These are phyloP conservation scores for Tetragnatha montana DNA, from an alignment of 2,888 invertebrate genomes.

Conservation along the genomic window DNA sequence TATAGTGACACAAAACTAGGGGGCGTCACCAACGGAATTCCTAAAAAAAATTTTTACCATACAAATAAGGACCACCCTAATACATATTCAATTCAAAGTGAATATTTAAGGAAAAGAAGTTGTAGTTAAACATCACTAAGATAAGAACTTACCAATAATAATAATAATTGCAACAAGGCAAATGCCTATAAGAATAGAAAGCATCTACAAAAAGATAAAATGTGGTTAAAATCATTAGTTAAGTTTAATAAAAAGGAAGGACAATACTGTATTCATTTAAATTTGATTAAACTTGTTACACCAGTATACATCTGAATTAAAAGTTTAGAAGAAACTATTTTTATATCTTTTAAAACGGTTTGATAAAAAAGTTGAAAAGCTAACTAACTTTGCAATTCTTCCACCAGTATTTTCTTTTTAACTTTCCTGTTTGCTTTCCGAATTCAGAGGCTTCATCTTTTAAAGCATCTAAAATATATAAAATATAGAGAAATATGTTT, in stretches of 20 bases:
- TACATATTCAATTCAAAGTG: no score
- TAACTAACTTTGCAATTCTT: conserved; percentile 65
- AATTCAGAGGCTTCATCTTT: conserved; percentile 66
- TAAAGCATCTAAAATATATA: conserved; percentile 34
- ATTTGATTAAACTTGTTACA: not conserved
- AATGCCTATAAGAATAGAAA: conserved; percentile 55
- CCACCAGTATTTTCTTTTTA: conserved; percentile 66
- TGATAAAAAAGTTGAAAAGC: not conserved
- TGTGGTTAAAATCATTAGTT: no score
- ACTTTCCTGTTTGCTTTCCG: conserved; percentile 60
- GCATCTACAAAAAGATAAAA: conserved; percentile 49
- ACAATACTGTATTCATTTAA: not conserved
- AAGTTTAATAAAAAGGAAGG: not conserved
- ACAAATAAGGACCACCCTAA: no score
- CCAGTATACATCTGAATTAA: not conserved
- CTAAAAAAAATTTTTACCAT: no score
- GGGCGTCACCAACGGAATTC: no score
- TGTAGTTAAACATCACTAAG: no score
- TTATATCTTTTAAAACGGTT: not conserved
- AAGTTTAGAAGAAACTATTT: not conserved
- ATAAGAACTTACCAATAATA: conserved; percentile 54
- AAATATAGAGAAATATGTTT: not conserved
- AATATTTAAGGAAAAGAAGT: no score
- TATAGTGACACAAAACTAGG: no score
- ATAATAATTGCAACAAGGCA: conserved; percentile 46